Conservation (phyloP, 1,140 invertebrate genomes). For the Macrocentrus cingulum region DNA sequence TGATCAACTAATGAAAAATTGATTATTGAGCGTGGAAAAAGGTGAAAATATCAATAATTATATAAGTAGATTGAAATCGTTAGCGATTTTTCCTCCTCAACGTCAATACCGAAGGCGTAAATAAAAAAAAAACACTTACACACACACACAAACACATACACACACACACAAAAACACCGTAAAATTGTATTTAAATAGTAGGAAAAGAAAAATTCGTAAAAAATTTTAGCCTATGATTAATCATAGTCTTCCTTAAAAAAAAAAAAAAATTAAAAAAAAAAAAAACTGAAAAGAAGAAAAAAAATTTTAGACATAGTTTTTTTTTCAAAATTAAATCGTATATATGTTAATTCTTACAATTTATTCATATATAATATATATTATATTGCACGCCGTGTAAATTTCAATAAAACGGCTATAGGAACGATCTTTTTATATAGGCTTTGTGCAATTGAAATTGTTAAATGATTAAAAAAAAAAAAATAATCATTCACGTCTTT, state of each 20-base stretch:
- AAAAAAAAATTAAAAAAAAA: conserved; percentile 14
- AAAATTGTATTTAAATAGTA: conserved; percentile 28
- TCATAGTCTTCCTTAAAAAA: conserved; percentile 57
- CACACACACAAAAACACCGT: conserved; percentile 13
- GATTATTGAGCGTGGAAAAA: too few relatives aligned
- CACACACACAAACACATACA: not conserved
- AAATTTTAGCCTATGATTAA: conserved; percentile 55
- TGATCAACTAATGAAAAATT: too few relatives aligned
- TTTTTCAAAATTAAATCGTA: conserved; percentile 11
- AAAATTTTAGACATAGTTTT: too few relatives aligned
- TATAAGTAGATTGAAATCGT: conserved; percentile 7
- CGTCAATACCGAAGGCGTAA: too few relatives aligned
- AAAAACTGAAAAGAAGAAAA: conserved; percentile 2
- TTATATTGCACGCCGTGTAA: conserved; percentile 21
- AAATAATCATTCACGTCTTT: conserved; percentile 10
- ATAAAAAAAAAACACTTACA: too few relatives aligned
- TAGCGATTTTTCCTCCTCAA: conserved; percentile 3
- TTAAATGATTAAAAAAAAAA: conserved; percentile 9
- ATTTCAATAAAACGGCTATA: conserved; percentile 21
- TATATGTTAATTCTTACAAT: conserved; percentile 23
- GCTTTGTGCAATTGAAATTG: conserved; percentile 27
- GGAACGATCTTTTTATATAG: conserved; percentile 24
- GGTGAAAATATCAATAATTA: not conserved
- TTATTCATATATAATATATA: conserved; percentile 27
- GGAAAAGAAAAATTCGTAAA: conserved; percentile 22